Percentiles rank a stretch among this genome's conserved stretches.
Evolutionary conservation across 2,888 invertebrate species (phyloP).

Genomic region (Eupeodes luniger): DNA sequence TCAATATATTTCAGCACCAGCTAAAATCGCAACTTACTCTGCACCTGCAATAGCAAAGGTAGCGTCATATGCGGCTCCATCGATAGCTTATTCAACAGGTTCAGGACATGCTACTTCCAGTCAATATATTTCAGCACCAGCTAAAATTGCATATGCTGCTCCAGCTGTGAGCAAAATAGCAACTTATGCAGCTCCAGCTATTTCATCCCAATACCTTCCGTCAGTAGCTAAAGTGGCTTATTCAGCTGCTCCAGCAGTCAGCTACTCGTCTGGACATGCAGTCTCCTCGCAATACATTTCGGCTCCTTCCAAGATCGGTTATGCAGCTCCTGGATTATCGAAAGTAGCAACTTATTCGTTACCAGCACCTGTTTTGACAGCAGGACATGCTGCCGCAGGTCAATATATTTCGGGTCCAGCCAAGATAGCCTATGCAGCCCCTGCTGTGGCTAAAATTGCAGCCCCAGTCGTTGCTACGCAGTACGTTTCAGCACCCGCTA

Average conservation of each 20-base stretch:
- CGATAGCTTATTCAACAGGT: conserved; percentile 51
- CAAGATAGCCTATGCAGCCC: conserved; percentile 62
- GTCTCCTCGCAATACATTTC: conserved; percentile 80
- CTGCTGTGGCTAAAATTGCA: conserved; percentile 69
- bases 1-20: conserved; percentile 77
- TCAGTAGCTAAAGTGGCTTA: conserved; percentile 55
- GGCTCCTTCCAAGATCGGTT: conserved; percentile 74
- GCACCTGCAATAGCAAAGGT: conserved; percentile 71
- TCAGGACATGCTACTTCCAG: conserved; percentile 47
- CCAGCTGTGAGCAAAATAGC: conserved; percentile 78
- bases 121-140: conserved; percentile 54
- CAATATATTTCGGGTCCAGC: conserved; percentile 76
- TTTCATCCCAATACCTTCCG: conserved; percentile 72
- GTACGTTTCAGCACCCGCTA: conserved; percentile 43
- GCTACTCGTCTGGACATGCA: conserved; percentile 73
- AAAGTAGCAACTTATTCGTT: conserved; percentile 21
- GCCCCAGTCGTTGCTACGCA: conserved; percentile 9
- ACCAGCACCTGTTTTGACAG: conserved; percentile 13
- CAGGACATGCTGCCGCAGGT: conserved; percentile 78
- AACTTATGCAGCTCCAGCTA: conserved; percentile 58
- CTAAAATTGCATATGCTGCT: conserved; percentile 79
- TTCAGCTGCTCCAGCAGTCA: conserved; percentile 65
- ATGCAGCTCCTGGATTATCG: conserved; percentile 66
- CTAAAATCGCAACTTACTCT: conserved; percentile 76
- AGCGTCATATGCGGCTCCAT: conserved; percentile 72